These are phyloP conservation scores for Chrysopa pallens DNA, from an alignment of 1,140 invertebrate genomes.

Conservation along the genomic window DNA sequence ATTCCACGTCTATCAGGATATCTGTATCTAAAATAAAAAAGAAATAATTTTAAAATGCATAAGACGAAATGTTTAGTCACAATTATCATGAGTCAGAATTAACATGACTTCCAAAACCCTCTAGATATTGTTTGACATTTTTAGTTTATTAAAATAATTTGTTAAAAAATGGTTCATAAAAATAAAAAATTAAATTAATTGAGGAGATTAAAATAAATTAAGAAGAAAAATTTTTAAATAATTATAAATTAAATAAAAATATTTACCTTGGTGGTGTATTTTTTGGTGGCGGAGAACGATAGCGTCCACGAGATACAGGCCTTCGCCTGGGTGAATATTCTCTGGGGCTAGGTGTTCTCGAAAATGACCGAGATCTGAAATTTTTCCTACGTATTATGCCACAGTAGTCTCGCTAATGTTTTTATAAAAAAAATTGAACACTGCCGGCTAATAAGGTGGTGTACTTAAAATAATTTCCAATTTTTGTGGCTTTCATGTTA, in stretches of 20 bases:
- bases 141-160: no score
- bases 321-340: conserved; percentile 3
- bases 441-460: neutral
- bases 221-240: no score
- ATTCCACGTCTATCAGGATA: conserved; percentile 6
- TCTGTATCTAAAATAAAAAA: conserved; percentile 8
- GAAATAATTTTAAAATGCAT: neutral
- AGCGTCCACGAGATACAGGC: conserved; percentile 1
- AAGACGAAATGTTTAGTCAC: no score
- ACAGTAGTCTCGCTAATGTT: neutral
- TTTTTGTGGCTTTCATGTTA: no score
- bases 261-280: neutral
- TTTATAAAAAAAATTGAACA: neutral
- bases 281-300: neutral
- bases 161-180: no score
- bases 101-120: no score
- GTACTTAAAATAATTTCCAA: neutral
- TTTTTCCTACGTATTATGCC: neutral
- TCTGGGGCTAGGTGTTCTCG: conserved; percentile 3
- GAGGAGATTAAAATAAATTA: no score
- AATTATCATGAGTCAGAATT: no score
- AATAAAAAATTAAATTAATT: no score
- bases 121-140: no score
- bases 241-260: neutral
- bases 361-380: conserved; percentile 6